Evolutionary conservation across 2,888 invertebrate species (phyloP).

Genomic region (Teleiodes luculella): DNA sequence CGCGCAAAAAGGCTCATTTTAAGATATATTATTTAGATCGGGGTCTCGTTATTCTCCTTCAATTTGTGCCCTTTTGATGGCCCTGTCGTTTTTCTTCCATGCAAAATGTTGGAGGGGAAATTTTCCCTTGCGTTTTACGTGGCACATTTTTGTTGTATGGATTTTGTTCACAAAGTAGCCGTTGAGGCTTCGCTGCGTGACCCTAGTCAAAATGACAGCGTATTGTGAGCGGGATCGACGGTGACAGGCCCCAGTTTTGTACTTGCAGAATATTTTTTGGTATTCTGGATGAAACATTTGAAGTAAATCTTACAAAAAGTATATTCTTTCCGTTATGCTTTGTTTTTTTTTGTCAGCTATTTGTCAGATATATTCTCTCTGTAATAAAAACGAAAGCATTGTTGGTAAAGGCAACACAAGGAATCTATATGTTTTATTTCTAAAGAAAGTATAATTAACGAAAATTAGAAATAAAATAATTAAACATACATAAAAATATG

Average conservation of each 20-base stretch:
- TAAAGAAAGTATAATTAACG: too few relatives aligned
- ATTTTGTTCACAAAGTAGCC: constrained; percentile 2
- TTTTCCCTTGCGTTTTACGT: not conserved
- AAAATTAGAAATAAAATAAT: too few relatives aligned
- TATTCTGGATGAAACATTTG: too few relatives aligned
- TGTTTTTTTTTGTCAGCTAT: too few relatives aligned
- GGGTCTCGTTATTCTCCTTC: constrained; percentile 5
- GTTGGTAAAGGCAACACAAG: too few relatives aligned
- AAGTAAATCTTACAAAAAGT: too few relatives aligned
- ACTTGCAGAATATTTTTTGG: not conserved
- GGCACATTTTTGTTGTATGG: not conserved
- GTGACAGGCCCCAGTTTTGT: not conserved
- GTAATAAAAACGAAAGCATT: too few relatives aligned
- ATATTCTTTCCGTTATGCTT: too few relatives aligned
- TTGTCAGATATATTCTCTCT: too few relatives aligned
- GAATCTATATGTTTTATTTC: too few relatives aligned
- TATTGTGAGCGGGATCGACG: not conserved
- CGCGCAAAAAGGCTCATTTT: constrained; percentile 13
- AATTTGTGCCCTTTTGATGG: constrained; percentile 2
- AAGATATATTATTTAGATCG: constrained; percentile 12
- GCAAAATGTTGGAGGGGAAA: not conserved
- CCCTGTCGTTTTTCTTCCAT: not conserved
- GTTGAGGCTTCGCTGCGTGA: not conserved
- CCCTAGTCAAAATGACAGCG: constrained; percentile 5
- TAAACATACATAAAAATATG: too few relatives aligned